Base-by-base conservation (phyloP, 2,797 vertebrate species). In the Lophius americanus region DNA sequence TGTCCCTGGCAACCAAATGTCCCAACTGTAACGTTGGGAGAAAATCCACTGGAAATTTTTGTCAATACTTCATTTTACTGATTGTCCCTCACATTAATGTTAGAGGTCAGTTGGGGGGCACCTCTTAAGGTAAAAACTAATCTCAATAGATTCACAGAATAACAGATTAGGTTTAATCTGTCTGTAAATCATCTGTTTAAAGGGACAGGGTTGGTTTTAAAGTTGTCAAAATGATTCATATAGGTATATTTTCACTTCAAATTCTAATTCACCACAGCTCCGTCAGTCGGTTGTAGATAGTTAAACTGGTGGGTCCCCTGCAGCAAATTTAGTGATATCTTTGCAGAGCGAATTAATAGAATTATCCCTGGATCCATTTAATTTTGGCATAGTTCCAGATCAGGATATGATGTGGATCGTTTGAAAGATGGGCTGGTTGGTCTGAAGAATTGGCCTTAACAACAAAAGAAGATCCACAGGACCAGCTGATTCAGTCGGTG, bases 1-100 rank as follows among this genome's bases (percentile, higher is more conserved):
- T 13, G 62, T 66, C 73, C 74, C 80, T 84, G 88, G 88, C 84
- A 86, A 91, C 85, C 89, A 88, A 91, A 91, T 91, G 85, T 93
- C 85, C 82, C 76, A 82, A 62, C 23, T 23, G 23, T 23, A 71
- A 70, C 48, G 5, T 12, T 70, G 71, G 79, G 76, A 67, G 76
- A 71, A 86, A 84, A 85, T 85, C 83, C 76, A 81, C 65, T 13
- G 56, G 49, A 75, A 81, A 82, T 74, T 74, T 71, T 51, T 33
- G 73, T 83, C 73, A 62, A 82, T 77, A 76, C 62, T 82, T 74
- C 59, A 47, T 64, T 68, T 60, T 4, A 56, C 66, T 74, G 73
- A 79, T 78, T 76, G 61, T 84, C 14, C 33, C 32, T 9, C 50
- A 50, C 13, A 47, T 56, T 64, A 75, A 63, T 13, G 52, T 46